A percentile compares a stretch with the other conserved stretches of the same genome.
Evolutionary conservation across 2,113 vertebrate genomes (phyloP).

Genomic region (Emydocephalus ijimae): DNA sequence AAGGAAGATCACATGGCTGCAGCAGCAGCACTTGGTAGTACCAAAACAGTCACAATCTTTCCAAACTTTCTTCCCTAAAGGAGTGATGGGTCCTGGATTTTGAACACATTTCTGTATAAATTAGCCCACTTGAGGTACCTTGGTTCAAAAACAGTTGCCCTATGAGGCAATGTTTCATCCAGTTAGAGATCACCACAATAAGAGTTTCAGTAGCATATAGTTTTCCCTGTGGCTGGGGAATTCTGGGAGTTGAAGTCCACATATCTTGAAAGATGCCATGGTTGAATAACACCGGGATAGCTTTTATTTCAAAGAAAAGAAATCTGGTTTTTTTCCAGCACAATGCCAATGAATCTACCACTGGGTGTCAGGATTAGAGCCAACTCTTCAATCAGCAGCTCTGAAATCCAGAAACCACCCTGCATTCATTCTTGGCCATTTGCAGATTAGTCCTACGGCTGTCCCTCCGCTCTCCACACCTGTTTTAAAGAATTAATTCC

Average conservation of each 20-base stretch:
- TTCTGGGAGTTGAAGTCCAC: background rate
- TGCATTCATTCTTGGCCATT: background rate
- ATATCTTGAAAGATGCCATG: background rate
- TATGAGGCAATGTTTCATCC: background rate
- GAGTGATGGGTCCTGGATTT: background rate
- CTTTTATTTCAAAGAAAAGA: conserved; percentile 42
- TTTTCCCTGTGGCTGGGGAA: background rate
- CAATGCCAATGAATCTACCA: background rate
- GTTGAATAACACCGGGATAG: background rate
- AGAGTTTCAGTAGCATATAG: background rate
- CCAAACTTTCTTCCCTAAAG: background rate
- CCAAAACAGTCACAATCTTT: background rate
- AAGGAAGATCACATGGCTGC: background rate
- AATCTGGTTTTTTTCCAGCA: background rate
- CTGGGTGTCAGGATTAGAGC: background rate
- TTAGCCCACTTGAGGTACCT: background rate
- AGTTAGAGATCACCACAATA: background rate
- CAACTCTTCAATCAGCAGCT: background rate
- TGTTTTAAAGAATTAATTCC: background rate
- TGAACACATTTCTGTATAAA: background rate
- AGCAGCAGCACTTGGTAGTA: background rate
- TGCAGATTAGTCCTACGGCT: background rate
- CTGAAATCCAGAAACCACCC: background rate
- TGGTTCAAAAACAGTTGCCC: background rate
- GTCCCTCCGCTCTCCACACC: background rate